Evolutionary conservation across 2,888 invertebrate genomes (phyloP), one percentile per base, ranked within the genome.

Genomic region (Diarsia rubi): DNA sequence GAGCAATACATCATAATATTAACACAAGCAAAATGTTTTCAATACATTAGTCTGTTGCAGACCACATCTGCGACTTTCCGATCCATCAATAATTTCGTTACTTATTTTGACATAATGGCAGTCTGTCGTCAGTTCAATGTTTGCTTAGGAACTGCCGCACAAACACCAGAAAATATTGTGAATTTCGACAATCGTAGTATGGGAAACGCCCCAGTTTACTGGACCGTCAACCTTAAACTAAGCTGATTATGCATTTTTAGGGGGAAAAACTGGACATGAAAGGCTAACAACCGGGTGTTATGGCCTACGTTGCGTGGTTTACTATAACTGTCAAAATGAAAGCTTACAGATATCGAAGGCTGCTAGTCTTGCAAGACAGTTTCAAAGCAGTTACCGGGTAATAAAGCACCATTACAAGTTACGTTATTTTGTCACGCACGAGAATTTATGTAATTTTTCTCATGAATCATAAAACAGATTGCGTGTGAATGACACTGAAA

Each of bases 361-460:
- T 31, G 24, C 12, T 4, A 19, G 24, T 76, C 11, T 70, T 64
- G 67, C 62, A 47, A 76, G 52, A 37, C 44, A 37, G 42, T 54
- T 75, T 45, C 27, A 54, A 63, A 57, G 52, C 81, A 81, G 44
- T 69, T 62, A 81, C 60, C 6, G 14, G 14, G 21, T 27, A 66
- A 49, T 69, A 44, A 12, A 65, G n/a, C 27, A 9, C 64, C 14
- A 75, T 81, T 79, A 64, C 12, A 42, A n/a, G n/a, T 81, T 69
- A 69, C 62, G 24, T 49, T 66, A 75, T 21, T 52, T 54, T 59
- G 63, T 67, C 79, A 82, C 71, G 79, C 77, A 76, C 47, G 42
- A 19, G 1, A 24, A 24, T 67, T 64, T 52, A 62, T 14, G 19
- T 27, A 52, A 16, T 52, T 67, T 69, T 70, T 63, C 63, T 60